These are phyloP conservation scores for Eilema sororculum DNA, from an alignment of 2,888 invertebrate genomes.

Conservation along the genomic window DNA sequence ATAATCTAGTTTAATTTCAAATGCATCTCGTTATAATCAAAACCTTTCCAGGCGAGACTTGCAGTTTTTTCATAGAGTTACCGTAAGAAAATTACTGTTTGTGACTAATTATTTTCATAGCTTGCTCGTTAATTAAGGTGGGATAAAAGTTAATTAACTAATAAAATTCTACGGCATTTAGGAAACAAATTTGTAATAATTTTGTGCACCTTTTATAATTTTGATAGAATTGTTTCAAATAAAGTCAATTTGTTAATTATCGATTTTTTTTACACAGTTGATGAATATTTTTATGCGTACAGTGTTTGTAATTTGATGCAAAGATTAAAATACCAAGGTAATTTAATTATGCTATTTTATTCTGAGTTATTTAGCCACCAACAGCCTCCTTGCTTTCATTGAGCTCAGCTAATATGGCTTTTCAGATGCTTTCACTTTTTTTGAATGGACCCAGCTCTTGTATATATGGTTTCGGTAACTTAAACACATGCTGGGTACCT, in stretches of 20 bases:
- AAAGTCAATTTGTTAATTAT: not conserved
- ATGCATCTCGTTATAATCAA: constrained; percentile 12
- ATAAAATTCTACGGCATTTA: constrained; percentile 6
- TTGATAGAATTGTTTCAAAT: constrained; percentile 7
- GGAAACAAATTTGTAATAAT: not conserved
- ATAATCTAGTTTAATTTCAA: constrained; percentile 2
- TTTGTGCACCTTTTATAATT: not conserved
- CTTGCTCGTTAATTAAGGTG: constrained; percentile 24
- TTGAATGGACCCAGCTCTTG: not conserved
- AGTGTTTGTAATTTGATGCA: not conserved
- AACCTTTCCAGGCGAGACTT: constrained; percentile 17
- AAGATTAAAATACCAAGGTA: not conserved
- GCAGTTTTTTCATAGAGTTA: constrained; percentile 15
- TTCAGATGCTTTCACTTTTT: not conserved
- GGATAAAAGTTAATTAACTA: constrained; percentile 18
- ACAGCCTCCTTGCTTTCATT: not conserved
- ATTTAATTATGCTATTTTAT: not conserved
- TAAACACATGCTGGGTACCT: not conserved
- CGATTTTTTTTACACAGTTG: too few relatives aligned
- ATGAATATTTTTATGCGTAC: not conserved
- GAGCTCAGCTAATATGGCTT: not conserved
- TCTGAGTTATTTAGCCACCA: not conserved
- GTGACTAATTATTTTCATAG: constrained; percentile 24
- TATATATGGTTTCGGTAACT: constrained; percentile 20
- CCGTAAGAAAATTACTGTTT: constrained; percentile 24